These are phyloP conservation scores for Willisornis vidua DNA, from an alignment of 2,113 vertebrate species.

Conservation along the genomic window DNA sequence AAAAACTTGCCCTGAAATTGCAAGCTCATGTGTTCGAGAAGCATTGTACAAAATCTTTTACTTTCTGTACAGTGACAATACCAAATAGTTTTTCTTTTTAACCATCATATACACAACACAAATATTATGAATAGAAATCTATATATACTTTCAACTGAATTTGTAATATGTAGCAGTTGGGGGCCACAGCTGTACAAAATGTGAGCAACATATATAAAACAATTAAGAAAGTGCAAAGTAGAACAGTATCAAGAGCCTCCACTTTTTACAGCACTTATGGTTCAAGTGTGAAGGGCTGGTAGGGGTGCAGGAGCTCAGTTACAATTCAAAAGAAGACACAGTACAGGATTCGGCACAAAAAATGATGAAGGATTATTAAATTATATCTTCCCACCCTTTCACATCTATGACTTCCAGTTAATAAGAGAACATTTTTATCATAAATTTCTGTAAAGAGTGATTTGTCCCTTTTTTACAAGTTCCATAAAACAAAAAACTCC, in stretches of 20 bases:
- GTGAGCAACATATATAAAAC: constrained; percentile 74
- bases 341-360: constrained; percentile 47
- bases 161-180: constrained; percentile 66
- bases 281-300: constrained; percentile 65
- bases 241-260: constrained; percentile 74
- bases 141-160: constrained; percentile 78
- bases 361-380: constrained; percentile 35
- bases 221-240: constrained; percentile 80
- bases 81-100: constrained; percentile 60
- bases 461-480: constrained; percentile 63
- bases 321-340: constrained; percentile 52
- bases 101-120: constrained; percentile 80
- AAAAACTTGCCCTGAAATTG: constrained; percentile 30
- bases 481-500: neutral
- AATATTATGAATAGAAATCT: constrained; percentile 69
- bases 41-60: constrained; percentile 70
- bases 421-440: constrained; percentile 23
- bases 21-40: constrained; percentile 18
- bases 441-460: constrained; percentile 28
- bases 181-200: constrained; percentile 77
- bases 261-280: constrained; percentile 71
- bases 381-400: constrained; percentile 15
- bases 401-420: constrained; percentile 74
- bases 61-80: constrained; percentile 71
- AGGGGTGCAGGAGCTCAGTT: constrained; percentile 39